Evolutionary conservation across 2,888 invertebrate species (phyloP), one percentile per base, ranked within the genome.

Genomic region (Heliconius hortense): DNA sequence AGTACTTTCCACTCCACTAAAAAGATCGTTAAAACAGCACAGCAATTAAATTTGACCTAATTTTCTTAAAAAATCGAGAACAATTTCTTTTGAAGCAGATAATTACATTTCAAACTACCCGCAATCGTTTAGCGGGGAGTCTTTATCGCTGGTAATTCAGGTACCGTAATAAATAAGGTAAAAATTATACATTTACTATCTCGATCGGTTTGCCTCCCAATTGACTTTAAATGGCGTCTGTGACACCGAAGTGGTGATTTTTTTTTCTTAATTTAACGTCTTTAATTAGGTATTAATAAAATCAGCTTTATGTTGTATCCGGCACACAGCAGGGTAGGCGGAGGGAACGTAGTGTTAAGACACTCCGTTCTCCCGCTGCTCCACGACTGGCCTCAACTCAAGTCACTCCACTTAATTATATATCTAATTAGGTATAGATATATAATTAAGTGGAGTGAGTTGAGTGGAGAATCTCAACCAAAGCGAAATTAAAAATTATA

Each of bases 121-220:
- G 72, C 74, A 77, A 73, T 73, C 76, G 73, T 59, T 70, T 63
- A 76, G 74, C 74, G n/a, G 53, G 73, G 63, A 75, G 73, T 72
- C 24, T 71, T 70, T 73, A 75, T 66, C 67, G 77, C 66, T 73
- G 71, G 60, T 76, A 76, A 78, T 78, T 78, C 79, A 78, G 76
- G 48, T 69, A 66, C 67, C 63, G 63, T 75, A 64, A 80, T 80
- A 80, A 80, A 80, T 80, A 77, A 80, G 76, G 77, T 66, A 80
- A 80, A 80, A 80, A 80, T 79, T 79, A 75, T 77, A 79, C 80
- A 63, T 75, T 73, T 73, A 74, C 73, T 79, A 79, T 79, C 80
- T 78, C 71, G 77, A 76, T 74, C 79, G 76, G 77, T 78, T 78
- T 76, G 80, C 76, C 70, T 74, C 75, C 74, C 76, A 75, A 78